Evolutionary conservation across 2,797 vertebrate species (phyloP), one percentile per base, ranked within the genome.

Genomic region (Sebastes diaconus): DNA sequence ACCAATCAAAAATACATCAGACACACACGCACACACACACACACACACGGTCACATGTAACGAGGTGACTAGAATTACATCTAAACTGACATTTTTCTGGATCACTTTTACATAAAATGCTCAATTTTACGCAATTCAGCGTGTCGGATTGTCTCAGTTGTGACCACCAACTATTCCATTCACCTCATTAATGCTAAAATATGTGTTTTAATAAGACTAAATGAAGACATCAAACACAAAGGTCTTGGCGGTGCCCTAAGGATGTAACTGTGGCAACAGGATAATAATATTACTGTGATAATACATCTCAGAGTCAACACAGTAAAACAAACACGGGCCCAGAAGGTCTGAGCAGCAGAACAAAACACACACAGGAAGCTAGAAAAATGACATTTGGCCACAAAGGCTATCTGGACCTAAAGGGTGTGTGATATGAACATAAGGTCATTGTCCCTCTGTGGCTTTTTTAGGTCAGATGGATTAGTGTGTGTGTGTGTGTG

Each of bases 1-100:
- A 46, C 59, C 72, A 80, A 84, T 92, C 70, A 86, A 79, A 90
- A 85, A 80, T 30, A 79, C 80, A 83, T 88, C 72, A 88, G 81
- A 78, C 59, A 52, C 61, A 52, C 18, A 6, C 4, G 57, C 34
- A 78, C 1, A 64, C 52, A 73, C 59, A 27, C 59, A 24, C 50
- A 73, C 65, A 25, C 55, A 39, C 34, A 13, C 11, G 6, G 25
- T 29, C 77, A 59, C 65, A 54, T 16, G 34, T 42, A 54, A 75
- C 75, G 32, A 42, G 6, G 4, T 10, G 34, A 59, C 46, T 55
- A 34, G 16, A 66, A 39, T 61, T 46, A 52, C n/a, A 55, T 54
- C 11, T 24, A 39, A 11, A 66, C 5, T 46, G 1, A 50, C 4
- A 59, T 60, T 30, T 54, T 39, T 76, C 54, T 68, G 59, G 34